Evolutionary conservation across 2,888 invertebrate species (phyloP).

Genomic region (Tinea trinotella): DNA sequence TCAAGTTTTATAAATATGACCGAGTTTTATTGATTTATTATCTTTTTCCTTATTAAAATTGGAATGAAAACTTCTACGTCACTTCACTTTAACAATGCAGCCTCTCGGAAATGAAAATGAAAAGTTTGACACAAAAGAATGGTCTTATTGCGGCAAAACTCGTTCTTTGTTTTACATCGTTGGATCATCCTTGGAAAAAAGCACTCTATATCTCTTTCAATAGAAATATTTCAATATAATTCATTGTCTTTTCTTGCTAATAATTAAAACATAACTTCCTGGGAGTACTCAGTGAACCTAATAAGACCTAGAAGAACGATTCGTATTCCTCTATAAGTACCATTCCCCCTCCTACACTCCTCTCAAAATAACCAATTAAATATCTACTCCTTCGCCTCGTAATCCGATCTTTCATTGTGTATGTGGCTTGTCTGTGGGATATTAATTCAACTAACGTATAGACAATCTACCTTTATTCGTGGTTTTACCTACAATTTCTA

Average conservation of each 20-base stretch:
- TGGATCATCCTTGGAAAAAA: conserved; percentile 10
- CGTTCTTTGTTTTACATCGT: conserved; percentile 16
- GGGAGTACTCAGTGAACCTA: neutral
- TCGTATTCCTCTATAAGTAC: too few relatives aligned
- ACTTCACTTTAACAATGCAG: conserved; percentile 13
- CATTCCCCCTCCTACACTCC: too few relatives aligned
- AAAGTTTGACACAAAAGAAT: conserved; percentile 18
- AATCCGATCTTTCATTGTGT: too few relatives aligned
- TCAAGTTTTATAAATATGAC: conserved; percentile 8
- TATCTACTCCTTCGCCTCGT: too few relatives aligned
- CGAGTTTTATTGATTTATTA: neutral
- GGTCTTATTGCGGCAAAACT: conserved; percentile 13
- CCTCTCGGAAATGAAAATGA: conserved; percentile 16
- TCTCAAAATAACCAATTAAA: too few relatives aligned
- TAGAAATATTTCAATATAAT: conserved; percentile 12
- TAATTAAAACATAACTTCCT: conserved; percentile 15
- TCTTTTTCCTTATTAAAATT: conserved; percentile 1
- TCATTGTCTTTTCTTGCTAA: conserved; percentile 10
- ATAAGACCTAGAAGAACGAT: too few relatives aligned
- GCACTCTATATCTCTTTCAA: conserved; percentile 13
- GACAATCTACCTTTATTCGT: too few relatives aligned
- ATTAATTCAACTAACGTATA: too few relatives aligned
- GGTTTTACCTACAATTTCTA: too few relatives aligned
- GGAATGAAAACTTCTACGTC: conserved; percentile 11
- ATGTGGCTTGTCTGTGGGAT: too few relatives aligned